Conservation (phyloP, 2,113 vertebrate genomes). For the Saimiri boliviensis region DNA sequence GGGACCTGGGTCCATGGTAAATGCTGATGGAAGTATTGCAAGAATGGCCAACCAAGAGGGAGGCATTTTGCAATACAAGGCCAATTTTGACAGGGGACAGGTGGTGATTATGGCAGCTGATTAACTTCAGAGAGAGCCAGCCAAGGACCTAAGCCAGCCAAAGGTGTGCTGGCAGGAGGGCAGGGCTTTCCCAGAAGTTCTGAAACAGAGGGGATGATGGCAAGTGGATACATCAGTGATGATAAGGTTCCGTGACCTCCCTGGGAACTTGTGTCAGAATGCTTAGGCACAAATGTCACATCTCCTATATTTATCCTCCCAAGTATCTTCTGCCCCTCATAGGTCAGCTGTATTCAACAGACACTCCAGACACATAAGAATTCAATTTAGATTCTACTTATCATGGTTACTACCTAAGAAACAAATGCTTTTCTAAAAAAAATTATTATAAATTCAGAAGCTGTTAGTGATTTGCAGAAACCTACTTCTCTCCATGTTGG, state of each 20-base stretch:
- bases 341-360: not conserved
- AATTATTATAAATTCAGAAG: not conserved
- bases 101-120: constrained; percentile 56
- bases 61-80: not conserved
- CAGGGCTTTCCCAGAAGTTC: constrained; percentile 15
- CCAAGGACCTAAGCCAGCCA: not conserved
- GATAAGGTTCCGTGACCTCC: not conserved
- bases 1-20: not conserved
- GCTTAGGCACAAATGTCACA: not conserved
- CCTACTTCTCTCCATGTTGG: not conserved
- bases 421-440: not conserved
- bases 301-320: not conserved
- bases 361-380: not conserved
- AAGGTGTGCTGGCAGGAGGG: constrained; percentile 31
- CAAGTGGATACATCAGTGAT: not conserved
- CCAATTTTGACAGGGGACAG: constrained; percentile 61
- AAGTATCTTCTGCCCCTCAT: not conserved
- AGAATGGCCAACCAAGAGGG: not conserved
- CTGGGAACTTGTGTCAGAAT: not conserved
- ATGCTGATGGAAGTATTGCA: not conserved
- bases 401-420: not conserved
- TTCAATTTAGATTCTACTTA: not conserved
- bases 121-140: constrained; percentile 16
- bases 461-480: constrained; percentile 21
- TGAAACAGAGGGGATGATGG: not conserved